Conservation (phyloP, 37 sponge, comb jelly and placozoan species). For the Axinella damicornis region DNA sequence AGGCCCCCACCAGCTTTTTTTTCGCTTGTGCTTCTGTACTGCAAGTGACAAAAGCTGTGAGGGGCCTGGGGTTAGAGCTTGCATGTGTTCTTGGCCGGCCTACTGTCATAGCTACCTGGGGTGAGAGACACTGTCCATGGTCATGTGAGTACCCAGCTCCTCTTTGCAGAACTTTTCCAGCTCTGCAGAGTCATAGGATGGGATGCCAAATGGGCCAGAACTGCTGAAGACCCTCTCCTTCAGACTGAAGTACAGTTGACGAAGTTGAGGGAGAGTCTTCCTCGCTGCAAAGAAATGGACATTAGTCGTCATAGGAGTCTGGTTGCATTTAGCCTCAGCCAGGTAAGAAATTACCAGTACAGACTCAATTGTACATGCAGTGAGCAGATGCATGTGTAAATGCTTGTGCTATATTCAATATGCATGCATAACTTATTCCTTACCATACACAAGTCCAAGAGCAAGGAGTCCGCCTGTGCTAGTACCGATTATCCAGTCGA, state of each 20-base stretch:
- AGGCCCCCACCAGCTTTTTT: too few relatives aligned
- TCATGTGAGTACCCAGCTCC: conserved; percentile 37
- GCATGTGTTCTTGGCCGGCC: too few relatives aligned
- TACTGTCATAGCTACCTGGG: conserved; percentile 55
- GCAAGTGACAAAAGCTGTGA: too few relatives aligned
- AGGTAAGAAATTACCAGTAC: too few relatives aligned
- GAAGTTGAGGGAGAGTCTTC: conserved; percentile 25
- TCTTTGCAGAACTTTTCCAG: conserved; percentile 49
- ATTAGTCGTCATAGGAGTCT: too few relatives aligned
- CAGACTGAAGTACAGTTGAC: conserved; percentile 48
- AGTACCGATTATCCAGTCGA: conserved; percentile 56
- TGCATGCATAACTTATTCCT: too few relatives aligned
- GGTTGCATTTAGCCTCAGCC: too few relatives aligned
- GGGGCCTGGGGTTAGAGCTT: too few relatives aligned
- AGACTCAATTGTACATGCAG: too few relatives aligned
- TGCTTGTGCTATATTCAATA: too few relatives aligned
- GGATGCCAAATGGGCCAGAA: conserved; percentile 1
- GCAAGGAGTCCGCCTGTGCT: conserved; percentile 31
- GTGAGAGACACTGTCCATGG: conserved; percentile 35
- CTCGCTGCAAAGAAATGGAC: conserved; percentile 41
- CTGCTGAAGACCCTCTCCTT: conserved; percentile 24
- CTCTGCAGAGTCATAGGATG: conserved; percentile 39
- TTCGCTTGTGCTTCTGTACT: too few relatives aligned
- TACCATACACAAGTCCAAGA: conserved; percentile 43
- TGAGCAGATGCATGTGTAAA: background rate